These are phyloP conservation scores for Neodiprion virginianus DNA, from an alignment of 1,140 invertebrate species.

Conservation along the genomic window DNA sequence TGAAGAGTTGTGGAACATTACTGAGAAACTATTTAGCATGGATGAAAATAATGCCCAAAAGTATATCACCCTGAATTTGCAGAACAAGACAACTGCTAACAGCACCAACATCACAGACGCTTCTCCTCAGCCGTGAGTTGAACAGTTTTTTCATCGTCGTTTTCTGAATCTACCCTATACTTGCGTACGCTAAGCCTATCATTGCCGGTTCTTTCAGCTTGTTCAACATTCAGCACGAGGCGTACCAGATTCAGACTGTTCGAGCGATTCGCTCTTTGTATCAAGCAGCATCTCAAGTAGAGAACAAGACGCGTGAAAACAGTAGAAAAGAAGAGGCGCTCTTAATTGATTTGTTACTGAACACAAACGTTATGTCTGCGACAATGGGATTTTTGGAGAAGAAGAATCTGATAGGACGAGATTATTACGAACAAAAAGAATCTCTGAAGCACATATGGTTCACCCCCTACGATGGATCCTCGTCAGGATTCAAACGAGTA, in stretches of 20 bases:
- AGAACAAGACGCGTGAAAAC: slow-evolving; percentile 72
- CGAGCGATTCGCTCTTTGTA: slow-evolving; percentile 69
- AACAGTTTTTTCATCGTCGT: neutral
- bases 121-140: slow-evolving; percentile 56
- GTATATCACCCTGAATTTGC: slow-evolving; percentile 56
- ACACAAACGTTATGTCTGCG: slow-evolving; percentile 66
- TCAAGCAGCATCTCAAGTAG: slow-evolving; percentile 76
- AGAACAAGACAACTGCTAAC: slow-evolving; percentile 57
- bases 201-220: slow-evolving; percentile 44
- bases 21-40: slow-evolving; percentile 52
- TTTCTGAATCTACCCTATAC: neutral
- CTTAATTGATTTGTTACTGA: slow-evolving; percentile 66
- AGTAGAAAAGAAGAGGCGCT: slow-evolving; percentile 62
- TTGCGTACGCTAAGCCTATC: too few relatives aligned
- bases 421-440: slow-evolving; percentile 67
- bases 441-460: slow-evolving; percentile 82
- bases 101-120: slow-evolving; percentile 50
- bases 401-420: slow-evolving; percentile 54
- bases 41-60: slow-evolving; percentile 59
- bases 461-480: slow-evolving; percentile 77
- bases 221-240: slow-evolving; percentile 50
- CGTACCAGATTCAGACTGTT: slow-evolving; percentile 62
- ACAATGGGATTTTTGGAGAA: slow-evolving; percentile 64
- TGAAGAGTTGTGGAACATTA: slow-evolving; percentile 43
- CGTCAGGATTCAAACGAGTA: slow-evolving; percentile 88